Base-by-base conservation (phyloP, 2,888 invertebrate genomes). In the Malthinus seriepunctatus region DNA sequence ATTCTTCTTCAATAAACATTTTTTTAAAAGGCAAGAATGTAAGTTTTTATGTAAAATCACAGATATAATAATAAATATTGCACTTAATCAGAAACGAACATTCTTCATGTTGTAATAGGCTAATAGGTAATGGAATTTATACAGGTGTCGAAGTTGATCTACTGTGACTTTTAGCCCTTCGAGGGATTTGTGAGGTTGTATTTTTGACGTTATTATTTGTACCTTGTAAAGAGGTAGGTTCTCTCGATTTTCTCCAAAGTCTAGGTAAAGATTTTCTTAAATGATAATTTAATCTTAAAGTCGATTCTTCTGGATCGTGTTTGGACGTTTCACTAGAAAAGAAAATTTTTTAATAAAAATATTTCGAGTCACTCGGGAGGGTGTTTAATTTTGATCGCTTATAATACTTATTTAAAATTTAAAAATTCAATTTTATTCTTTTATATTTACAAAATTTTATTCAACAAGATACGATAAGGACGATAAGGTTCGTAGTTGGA, bases 151-250 rank as follows among this genome's bases (percentile, higher is more conserved):
- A 42, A 1, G 39, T 42, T 15, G 39, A 15, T 42, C 39, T 42
- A 15, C 39, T 23, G 23, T 42, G 39, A 42, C 39, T 42, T 42
- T 42, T 42, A 6, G 39, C 39, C 8, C 39, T 42, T 42, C 39
- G 14, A 8, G 39, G 39, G 23, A 42, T 42, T 6, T n/a, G 23
- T 3, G 39, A 42, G 4, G 39, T 42, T 9, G 39, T 9, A 2
- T 14, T 42, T 42, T 42, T 42, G 1, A 42, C 39, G 9, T 8
- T 38, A 23, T 23, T 23, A 23, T 2, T 23, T 23, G 23, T 23
- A 23, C 23, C 23, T n/a, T 42, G 39, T n/a, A 42, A 23, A 15
- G 39, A 42, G n/a, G 39, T 6, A 9, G 39, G 39, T 15, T 42
- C 39, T 4, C 15, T 23, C 12, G 39, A 42, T 42, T 42, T 42